Evolutionary conservation across 2,113 vertebrate species (phyloP), one percentile per base, ranked within the genome.

Genomic region (Sylvietta virens): DNA sequence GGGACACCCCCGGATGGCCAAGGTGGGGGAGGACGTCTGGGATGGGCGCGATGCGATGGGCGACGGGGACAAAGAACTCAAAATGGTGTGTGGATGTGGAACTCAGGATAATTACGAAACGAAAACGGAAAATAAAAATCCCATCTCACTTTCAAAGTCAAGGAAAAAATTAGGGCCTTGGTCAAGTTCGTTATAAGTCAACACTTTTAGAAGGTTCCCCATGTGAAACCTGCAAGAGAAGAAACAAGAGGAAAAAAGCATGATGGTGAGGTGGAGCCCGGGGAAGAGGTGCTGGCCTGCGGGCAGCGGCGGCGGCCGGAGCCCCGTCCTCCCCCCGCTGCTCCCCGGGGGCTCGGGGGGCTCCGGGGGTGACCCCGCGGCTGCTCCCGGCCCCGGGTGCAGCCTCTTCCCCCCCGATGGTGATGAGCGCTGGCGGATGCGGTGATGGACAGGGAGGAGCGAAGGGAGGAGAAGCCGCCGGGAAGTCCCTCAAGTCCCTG

Each of bases 141-240:
- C 97, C 98, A 98, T 98, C 99, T 99, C 99, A 99, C 98, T 98
- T 99, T 99, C 98, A 99, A 99, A 99, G 99, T 99, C 99, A 99
- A 99, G 99, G 98, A 98, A 99, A 99, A 99, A 98, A 98, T 98
- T 99, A 98, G 98, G 98, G 98, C 99, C 98, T 98, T 99, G 99
- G 98, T 99, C 99, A 98, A 99, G 98, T 95, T 99, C 98, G 98
- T 98, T 97, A 98, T 98, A 99, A 98, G 99, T 98, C 98, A 99
- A 98, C 98, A 99, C 98, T 99, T 99, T 99, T 98, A 99, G 98
- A 98, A 99, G 98, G 98, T 99, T 99, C 98, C 99, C 99, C 99
- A 99, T 99, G 98, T 98, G 98, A 98, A 98, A 98, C 98, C 99
- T 99, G 98, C 98, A 99, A 99, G 98, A 99, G 98, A 99, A 99